A percentile compares a stretch with the other conserved stretches of the same genome.
phyloP scores from a whole-genome alignment of 2,113 vertebrate genomes.

The Calidris pygmaea region DNA sequence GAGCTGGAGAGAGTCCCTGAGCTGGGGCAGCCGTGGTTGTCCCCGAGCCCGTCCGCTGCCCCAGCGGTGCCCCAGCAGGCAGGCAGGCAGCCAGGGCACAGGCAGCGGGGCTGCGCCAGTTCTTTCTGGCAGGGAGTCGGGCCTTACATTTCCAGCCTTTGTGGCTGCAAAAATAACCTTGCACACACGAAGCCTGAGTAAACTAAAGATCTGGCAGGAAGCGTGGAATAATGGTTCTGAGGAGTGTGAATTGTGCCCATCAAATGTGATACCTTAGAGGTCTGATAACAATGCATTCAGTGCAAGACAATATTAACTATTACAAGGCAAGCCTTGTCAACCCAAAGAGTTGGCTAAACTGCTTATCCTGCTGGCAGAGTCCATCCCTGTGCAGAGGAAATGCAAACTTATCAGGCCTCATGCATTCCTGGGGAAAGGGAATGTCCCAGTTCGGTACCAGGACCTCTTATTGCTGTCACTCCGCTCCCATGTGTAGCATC shows the following conservation, averaged over 20 bases:
- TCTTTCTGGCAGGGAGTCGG: not conserved
- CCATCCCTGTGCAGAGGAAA: not conserved
- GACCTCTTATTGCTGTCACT: not conserved
- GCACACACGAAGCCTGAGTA: not conserved
- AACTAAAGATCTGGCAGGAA: conserved; percentile 49
- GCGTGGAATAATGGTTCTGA: conserved; percentile 22
- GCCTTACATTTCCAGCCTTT: conserved; percentile 14
- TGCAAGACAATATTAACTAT: not conserved
- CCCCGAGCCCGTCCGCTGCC: not conserved
- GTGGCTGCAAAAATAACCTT: conserved; percentile 18
- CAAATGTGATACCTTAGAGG: conserved; percentile 17
- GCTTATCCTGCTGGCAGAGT: not conserved
- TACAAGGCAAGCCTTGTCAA: not conserved
- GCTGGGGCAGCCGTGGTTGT: not conserved
- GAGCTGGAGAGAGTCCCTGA: not conserved
- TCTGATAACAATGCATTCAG: not conserved
- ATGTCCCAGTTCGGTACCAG: not conserved
- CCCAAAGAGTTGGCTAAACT: not conserved
- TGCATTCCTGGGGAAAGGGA: not conserved
- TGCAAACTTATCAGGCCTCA: not conserved
- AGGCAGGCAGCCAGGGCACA: not conserved
- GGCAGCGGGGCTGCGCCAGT: not conserved
- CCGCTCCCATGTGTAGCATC: not conserved
- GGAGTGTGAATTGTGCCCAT: conserved; percentile 26
- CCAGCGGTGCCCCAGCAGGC: fast-evolving